Conservation (phyloP, 2,113 vertebrate species). For the Zapornia atra region DNA sequence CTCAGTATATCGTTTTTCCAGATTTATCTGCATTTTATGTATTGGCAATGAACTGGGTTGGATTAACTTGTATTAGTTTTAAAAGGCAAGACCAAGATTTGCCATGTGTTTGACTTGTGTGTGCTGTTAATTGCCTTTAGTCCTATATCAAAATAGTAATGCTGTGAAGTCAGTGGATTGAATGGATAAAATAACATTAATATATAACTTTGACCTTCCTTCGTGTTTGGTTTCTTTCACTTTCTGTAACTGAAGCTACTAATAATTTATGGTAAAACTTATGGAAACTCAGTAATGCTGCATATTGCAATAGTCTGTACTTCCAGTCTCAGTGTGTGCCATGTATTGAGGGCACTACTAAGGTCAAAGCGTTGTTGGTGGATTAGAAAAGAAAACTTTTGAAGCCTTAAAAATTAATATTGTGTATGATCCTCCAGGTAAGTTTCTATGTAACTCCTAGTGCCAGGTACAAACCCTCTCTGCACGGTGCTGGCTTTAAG, state of each 20-base stretch:
- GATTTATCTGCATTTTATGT: neutral
- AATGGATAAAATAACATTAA: neutral
- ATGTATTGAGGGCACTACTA: rapidly evolving
- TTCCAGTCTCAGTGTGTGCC: neutral
- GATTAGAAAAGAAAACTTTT: neutral
- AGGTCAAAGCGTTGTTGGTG: neutral
- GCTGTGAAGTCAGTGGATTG: neutral
- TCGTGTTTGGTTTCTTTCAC: neutral
- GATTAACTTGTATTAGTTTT: neutral
- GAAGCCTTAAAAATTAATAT: neutral
- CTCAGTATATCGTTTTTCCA: neutral
- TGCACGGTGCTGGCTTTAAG: neutral
- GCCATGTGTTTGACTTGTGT: neutral
- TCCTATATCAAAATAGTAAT: neutral
- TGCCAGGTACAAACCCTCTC: neutral
- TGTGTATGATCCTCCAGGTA: neutral
- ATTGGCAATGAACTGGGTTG: neutral
- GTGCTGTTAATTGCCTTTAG: neutral
- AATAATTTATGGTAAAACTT: neutral
- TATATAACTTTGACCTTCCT: neutral
- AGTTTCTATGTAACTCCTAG: neutral
- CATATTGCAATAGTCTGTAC: rapidly evolving
- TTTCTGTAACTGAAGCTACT: neutral
- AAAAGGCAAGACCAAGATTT: neutral
- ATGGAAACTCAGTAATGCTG: rapidly evolving